A percentile compares a stretch with the other conserved stretches of the same genome.
phyloP scores from a whole-genome alignment of 2,797 vertebrate species.

The Alcedo atthis region DNA sequence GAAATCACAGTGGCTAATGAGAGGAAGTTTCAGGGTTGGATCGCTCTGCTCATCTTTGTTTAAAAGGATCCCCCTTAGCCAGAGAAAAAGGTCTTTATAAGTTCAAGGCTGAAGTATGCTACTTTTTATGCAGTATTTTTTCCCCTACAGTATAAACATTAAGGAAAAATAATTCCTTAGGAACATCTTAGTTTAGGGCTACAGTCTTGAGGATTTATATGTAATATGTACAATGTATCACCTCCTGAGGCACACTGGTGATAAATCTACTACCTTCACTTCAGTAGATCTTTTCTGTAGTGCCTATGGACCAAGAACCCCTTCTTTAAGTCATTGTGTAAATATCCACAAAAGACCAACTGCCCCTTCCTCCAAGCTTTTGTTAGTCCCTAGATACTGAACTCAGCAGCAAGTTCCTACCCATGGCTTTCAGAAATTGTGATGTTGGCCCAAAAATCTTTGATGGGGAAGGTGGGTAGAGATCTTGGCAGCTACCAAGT shows the following conservation, averaged over 20 bases:
- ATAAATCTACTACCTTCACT: background rate
- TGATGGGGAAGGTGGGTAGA: background rate
- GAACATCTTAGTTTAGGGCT: background rate
- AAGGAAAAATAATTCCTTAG: background rate
- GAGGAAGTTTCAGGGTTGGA: background rate
- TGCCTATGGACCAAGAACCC: background rate
- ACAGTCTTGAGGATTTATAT: background rate
- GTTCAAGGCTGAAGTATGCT: conserved; percentile 23
- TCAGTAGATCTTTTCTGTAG: background rate
- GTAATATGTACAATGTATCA: background rate
- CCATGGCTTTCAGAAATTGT: background rate
- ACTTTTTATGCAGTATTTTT: background rate
- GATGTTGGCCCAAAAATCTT: background rate
- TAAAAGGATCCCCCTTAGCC: background rate
- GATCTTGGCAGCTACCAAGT: background rate
- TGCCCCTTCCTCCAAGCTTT: background rate
- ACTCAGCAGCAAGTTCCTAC: background rate
- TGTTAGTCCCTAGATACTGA: background rate
- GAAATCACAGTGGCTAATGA: conserved; percentile 28
- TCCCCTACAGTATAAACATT: background rate
- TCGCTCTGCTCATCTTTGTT: conserved; percentile 5
- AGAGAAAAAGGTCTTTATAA: background rate
- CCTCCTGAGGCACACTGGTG: background rate
- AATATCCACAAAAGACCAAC: background rate
- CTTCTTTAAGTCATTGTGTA: background rate